Evolutionary conservation across 2,113 vertebrate species (phyloP).

Genomic region (Perccottus glenii): DNA sequence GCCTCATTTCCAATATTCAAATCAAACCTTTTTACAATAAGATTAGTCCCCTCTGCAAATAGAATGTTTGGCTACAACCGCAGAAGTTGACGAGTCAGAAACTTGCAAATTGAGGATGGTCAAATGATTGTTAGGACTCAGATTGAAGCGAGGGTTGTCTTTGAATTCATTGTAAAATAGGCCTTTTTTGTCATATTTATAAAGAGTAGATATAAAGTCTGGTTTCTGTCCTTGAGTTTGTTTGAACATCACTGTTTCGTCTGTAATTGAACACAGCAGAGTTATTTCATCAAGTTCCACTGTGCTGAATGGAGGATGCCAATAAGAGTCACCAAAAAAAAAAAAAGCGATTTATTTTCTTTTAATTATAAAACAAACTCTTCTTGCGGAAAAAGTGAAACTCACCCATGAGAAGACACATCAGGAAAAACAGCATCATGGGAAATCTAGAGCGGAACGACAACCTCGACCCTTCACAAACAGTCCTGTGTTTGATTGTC

Average conservation of each 20-base stretch:
- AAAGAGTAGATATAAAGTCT: conserved; percentile 25
- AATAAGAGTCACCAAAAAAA: neutral
- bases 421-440: neutral
- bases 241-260: neutral
- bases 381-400: no score
- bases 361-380: no score
- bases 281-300: neutral
- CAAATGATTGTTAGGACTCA: neutral
- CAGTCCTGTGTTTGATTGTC: neutral
- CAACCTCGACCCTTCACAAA: no score
- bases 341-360: neutral
- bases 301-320: neutral
- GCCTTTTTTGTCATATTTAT: accelerated
- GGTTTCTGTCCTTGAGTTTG: conserved; percentile 39
- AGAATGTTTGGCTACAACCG: neutral
- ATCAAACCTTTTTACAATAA: neutral
- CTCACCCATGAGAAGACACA: no score
- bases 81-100: neutral
- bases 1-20: neutral
- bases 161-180: conserved; percentile 37
- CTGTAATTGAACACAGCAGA: neutral
- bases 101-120: neutral
- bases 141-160: neutral
- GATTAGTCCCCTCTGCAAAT: neutral
- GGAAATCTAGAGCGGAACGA: neutral